phyloP scores from a whole-genome alignment of 2,888 invertebrate genomes.

The Acanthopleura granulata region DNA sequence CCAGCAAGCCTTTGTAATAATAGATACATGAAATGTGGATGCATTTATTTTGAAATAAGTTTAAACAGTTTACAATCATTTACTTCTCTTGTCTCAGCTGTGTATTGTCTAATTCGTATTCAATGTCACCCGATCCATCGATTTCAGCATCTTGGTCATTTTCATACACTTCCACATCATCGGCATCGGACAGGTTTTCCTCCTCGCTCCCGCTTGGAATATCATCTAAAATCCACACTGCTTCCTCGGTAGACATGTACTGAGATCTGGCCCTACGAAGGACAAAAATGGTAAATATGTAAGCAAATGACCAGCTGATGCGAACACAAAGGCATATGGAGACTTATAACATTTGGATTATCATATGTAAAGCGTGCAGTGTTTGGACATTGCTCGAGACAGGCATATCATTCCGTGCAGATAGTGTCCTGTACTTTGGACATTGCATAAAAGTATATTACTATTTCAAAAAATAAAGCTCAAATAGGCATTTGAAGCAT shows the following conservation, averaged over 20 bases:
- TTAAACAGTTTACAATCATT: no score
- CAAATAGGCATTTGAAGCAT: background rate
- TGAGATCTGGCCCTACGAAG: background rate
- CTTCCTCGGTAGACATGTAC: background rate
- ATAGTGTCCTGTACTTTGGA: background rate
- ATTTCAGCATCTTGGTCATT: background rate
- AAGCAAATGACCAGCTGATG: background rate
- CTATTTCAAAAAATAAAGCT: background rate
- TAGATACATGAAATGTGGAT: no score
- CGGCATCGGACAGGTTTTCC: background rate
- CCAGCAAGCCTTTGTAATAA: no score
- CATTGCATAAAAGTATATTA: background rate
- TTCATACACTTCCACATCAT: background rate
- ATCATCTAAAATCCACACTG: background rate
- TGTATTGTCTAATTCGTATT: no score
- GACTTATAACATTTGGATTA: no score
- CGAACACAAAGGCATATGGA: background rate
- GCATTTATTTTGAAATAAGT: no score
- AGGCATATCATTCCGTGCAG: background rate
- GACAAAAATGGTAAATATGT: background rate
- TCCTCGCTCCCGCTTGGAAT: conserved; percentile 15
- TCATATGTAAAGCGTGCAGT: background rate
- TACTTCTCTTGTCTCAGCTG: no score
- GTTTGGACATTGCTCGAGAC: background rate
- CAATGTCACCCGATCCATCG: no score